Evolutionary conservation across 2,888 invertebrate genomes (phyloP).

Genomic region (Platerodrilus igneus): DNA sequence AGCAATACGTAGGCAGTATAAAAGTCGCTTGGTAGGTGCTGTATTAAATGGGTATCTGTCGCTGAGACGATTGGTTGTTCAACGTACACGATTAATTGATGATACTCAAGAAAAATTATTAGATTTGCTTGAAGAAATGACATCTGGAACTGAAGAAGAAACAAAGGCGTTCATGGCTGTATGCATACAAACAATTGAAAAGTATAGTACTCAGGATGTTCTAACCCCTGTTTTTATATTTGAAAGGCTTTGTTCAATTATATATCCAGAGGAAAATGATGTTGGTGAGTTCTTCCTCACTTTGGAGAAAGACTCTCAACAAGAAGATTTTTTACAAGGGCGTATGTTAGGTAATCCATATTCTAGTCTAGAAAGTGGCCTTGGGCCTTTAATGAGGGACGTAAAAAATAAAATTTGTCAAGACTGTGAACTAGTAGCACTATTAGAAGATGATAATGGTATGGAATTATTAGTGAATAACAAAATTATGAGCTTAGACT

Average conservation of each 20-base stretch:
- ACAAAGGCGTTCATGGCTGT: conserved; percentile 96
- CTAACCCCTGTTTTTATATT: conserved; percentile 97
- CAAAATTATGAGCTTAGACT: conserved; percentile 94
- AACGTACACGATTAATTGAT: conserved; percentile 90
- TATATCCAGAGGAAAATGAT: conserved; percentile 96
- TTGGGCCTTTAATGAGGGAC: conserved; percentile 96
- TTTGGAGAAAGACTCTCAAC: conserved; percentile 96
- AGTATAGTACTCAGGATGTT: conserved; percentile 85
- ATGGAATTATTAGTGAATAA: conserved; percentile 97
- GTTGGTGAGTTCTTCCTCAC: conserved; percentile 95
- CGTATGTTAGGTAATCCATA: conserved; percentile 98
- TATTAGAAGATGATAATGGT: conserved; percentile 96
- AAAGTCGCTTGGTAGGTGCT: conserved; percentile 81
- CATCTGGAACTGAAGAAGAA: conserved; percentile 90
- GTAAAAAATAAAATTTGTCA: conserved; percentile 98
- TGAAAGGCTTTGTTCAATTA: conserved; percentile 93
- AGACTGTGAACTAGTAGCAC: conserved; percentile 96
- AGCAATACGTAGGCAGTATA: conserved; percentile 84
- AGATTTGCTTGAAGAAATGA: conserved; percentile 92
- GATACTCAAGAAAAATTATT: conserved; percentile 94
- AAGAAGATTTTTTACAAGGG: conserved; percentile 96
- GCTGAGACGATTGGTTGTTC: conserved; percentile 83
- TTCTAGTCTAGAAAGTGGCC: conserved; percentile 85
- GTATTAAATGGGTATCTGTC: conserved; percentile 93
- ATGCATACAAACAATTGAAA: conserved; percentile 91